Base-by-base conservation (phyloP, 2,888 invertebrate genomes). In the Leucophenga maculata region DNA sequence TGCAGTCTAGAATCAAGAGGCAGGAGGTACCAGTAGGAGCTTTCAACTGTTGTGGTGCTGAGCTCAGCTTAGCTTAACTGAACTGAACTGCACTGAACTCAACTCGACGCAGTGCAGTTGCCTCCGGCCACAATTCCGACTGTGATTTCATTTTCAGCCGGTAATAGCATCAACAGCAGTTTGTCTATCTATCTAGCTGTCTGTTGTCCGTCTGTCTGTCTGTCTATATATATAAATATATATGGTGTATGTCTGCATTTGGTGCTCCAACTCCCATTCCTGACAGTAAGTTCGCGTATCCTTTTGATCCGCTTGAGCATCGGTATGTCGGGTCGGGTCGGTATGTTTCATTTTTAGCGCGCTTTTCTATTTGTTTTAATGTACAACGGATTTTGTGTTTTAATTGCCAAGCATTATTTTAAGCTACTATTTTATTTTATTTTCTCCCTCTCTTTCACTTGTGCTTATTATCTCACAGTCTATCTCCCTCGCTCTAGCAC, bases 321-420 rank as follows among this genome's bases (percentile, higher is more conserved):
- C n/a, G n/a, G n/a, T n/a, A n/a, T n/a, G n/a, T n/a, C n/a, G n/a
- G n/a, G n/a, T n/a, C n/a, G n/a, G n/a, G n/a, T n/a, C n/a, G n/a
- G n/a, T n/a, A n/a, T n/a, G n/a, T n/a, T n/a, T n/a, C 48, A 48
- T 4, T n/a, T n/a, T 22, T 18, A 31, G 44, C 39, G 46, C 20
- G n/a, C 31, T 62, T 32, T 65, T 18, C 55, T 66, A 54, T 22
- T 26, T 48, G 65, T 50, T 22, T 50, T 65, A 70, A 67, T 65
- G 32, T 74, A 44, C 54, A 65, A 65, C 66, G 66, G 44, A 66
- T 80, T 76, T 75, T 80, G 78, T 74, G 73, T 74, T 81, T 80
- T 80, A 83, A 83, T 83, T 80, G 80, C 79, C 81, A 72, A 76
- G 72, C 75, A 67, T 68, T 71, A 67, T 46, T 54, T 44, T 22